A percentile compares a stretch with the other conserved stretches of the same genome.
These are phyloP conservation scores for Acipenser oxyrinchus DNA, from an alignment of 2,797 vertebrate species.

Conservation along the genomic window DNA sequence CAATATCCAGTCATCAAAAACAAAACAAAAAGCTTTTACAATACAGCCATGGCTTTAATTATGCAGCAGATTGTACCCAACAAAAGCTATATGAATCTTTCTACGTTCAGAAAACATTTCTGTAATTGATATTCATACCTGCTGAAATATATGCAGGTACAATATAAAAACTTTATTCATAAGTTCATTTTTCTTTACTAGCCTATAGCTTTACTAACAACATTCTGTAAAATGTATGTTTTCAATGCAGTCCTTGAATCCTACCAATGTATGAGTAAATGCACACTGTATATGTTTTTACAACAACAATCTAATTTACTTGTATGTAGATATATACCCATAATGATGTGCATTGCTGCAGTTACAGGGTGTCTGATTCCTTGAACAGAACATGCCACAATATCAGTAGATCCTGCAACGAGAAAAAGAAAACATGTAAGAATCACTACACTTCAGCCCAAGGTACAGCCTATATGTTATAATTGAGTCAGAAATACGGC, in stretches of 20 bases:
- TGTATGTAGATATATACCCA: slow-evolving; percentile 63
- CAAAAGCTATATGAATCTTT: slow-evolving; percentile 1
- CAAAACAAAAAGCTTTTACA: slow-evolving; percentile 13
- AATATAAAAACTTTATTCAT: slow-evolving; percentile 19
- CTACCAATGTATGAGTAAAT: too few species aligned
- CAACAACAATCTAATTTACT: too few species aligned
- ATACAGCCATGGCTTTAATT: slow-evolving; percentile 23
- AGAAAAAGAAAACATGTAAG: background rate
- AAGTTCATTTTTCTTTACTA: too few species aligned
- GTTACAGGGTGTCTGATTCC: slow-evolving; percentile 78
- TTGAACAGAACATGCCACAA: slow-evolving; percentile 79
- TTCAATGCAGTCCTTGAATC: too few species aligned
- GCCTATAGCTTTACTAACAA: too few species aligned
- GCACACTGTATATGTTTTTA: too few species aligned
- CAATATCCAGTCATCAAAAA: slow-evolving; percentile 26
- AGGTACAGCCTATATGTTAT: too few species aligned
- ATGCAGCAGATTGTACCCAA: slow-evolving; percentile 28
- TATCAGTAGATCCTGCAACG: slow-evolving; percentile 78
- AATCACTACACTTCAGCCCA: too few species aligned
- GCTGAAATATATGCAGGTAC: background rate
- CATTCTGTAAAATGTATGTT: too few species aligned
- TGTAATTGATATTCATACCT: slow-evolving; percentile 10
- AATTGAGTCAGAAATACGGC: too few species aligned
- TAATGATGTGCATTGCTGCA: slow-evolving; percentile 78
- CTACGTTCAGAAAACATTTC: background rate